Evolutionary conservation across 2,888 invertebrate genomes (phyloP).

Genomic region (Molorchus minor): DNA sequence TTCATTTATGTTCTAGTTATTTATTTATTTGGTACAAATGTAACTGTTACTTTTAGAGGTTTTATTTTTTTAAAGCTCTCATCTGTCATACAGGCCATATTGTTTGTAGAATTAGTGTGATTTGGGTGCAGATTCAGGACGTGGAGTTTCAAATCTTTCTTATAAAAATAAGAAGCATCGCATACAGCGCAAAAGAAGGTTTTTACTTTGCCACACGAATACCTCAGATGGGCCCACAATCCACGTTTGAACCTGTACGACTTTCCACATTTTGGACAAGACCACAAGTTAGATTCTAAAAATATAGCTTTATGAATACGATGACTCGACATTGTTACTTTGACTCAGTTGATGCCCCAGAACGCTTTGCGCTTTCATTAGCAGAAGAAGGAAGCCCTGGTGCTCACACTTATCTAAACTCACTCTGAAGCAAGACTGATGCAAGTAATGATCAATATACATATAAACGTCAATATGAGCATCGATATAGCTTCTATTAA

Average conservation of each 20-base stretch:
- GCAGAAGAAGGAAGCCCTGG: not conserved
- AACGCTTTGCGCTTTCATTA: too few relatives aligned
- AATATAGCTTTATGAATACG: not conserved
- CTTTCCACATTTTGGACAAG: constrained; percentile 10
- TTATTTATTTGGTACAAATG: too few relatives aligned
- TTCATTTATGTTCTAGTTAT: too few relatives aligned
- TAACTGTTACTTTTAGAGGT: too few relatives aligned
- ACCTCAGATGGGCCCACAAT: constrained; percentile 35
- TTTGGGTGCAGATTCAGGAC: constrained; percentile 12
- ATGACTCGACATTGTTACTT: not conserved
- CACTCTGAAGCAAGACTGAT: not conserved
- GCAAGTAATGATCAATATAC: not conserved
- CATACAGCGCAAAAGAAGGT: constrained; percentile 38
- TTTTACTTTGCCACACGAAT: constrained; percentile 37
- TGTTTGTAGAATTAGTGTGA: too few relatives aligned
- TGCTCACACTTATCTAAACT: not conserved
- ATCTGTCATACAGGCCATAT: too few relatives aligned
- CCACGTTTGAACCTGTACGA: constrained; percentile 34
- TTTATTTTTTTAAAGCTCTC: too few relatives aligned
- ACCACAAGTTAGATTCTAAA: constrained; percentile 1
- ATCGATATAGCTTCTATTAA: too few relatives aligned
- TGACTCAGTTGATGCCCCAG: too few relatives aligned
- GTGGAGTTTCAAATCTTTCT: constrained; percentile 40
- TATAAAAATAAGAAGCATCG: constrained; percentile 41
- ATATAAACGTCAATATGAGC: not conserved